Evolutionary conservation across 2,888 invertebrate genomes (phyloP), one percentile per base, ranked within the genome.

Genomic region (Lithophane ornitopus): DNA sequence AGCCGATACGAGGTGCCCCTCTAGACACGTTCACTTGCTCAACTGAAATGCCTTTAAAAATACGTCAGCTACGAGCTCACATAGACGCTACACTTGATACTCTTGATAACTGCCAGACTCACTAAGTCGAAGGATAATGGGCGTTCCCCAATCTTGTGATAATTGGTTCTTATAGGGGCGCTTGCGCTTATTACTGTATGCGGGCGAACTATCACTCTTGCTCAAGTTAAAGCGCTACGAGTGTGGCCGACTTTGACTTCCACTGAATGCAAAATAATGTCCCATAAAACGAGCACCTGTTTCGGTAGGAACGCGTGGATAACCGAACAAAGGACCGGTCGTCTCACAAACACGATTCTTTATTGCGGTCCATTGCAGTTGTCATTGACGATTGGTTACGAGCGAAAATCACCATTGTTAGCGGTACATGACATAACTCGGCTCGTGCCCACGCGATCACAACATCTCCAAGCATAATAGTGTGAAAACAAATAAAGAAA

Each of bases 11-110:
- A 92, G 89, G 91, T 91, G 93, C 93, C 95, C 92, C 93, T 93
- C 94, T 91, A 92, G 93, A 94, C 96, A 96, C 96, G 95, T 96
- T 95, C 94, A 93, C 94, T 96, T 96, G 91, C 95, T 91, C 95
- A 96, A 93, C 91, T 88, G 93, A 89, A 86, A 85, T 87, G 78
- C 89, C 87, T 89, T 86, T 76, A 89, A 87, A 79, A 90, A 89
- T 89, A 90, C 88, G 80, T 82, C 86, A 78, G 85, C 84, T 83
- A 82, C 83, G 85, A 84, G 81, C 76, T 79, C 81, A 78, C 76
- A 79, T 68, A 79, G 78, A 67, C 78, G 80, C 69, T 79, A 75
- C 46, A 74, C 79, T 79, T 76, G 76, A 72, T 77, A 76, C 76
- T 72, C 84, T 70, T 58, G 65, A 62, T 72, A 65, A 62, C 34